phyloP scores from a whole-genome alignment of 2,888 invertebrate genomes.

The Apocheima hispidaria region DNA sequence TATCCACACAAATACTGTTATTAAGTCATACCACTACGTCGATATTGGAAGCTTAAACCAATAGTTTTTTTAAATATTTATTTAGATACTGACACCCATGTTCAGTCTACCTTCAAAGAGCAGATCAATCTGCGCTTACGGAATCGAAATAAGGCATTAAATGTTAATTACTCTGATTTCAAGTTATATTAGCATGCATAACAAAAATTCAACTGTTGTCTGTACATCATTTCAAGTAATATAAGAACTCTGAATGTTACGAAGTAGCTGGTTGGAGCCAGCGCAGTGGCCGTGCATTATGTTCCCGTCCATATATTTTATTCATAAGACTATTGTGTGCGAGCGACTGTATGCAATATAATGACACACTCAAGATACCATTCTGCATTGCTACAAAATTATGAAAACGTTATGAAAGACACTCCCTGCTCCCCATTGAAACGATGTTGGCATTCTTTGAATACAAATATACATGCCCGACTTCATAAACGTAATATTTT shows the following conservation, averaged over 20 bases:
- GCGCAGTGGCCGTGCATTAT: constrained; percentile 31
- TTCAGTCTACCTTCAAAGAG: no score
- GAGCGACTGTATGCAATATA: constrained; percentile 41
- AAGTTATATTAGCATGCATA: not conserved
- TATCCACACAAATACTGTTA: no score
- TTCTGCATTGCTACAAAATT: constrained; percentile 47
- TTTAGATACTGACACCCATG: no score
- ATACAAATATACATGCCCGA: constrained; percentile 17
- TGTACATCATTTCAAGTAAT: not conserved
- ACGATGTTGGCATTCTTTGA: constrained; percentile 22
- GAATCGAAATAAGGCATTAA: not conserved
- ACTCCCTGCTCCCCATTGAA: constrained; percentile 29
- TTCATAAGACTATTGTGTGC: constrained; percentile 61
- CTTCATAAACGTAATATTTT: constrained; percentile 24
- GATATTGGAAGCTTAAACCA: no score
- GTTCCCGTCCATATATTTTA: constrained; percentile 62
- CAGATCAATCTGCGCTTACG: no score
- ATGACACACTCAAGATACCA: constrained; percentile 47
- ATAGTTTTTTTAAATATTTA: no score
- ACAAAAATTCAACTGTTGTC: not conserved
- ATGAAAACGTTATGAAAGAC: constrained; percentile 45
- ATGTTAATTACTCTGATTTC: not conserved
- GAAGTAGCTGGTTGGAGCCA: constrained; percentile 22
- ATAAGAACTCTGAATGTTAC: constrained; percentile 19
- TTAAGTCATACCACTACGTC: no score